phyloP scores from a whole-genome alignment of 2,113 vertebrate species.

The Aviceda subcristata region DNA sequence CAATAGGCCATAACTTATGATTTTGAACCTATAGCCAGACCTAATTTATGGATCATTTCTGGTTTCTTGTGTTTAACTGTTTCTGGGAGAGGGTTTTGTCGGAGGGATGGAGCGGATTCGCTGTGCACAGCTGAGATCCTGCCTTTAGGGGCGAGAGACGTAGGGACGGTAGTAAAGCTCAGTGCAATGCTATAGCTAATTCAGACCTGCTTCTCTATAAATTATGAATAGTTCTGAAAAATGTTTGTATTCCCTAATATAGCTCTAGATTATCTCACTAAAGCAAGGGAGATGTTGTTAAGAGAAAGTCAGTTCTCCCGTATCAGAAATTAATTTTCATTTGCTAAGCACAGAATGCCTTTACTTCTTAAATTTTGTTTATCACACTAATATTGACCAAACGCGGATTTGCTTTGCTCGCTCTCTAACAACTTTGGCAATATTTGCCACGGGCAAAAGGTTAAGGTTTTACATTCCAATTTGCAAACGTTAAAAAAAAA shows the following conservation, averaged over 20 bases:
- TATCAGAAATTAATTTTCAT: not conserved
- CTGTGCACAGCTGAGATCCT: not conserved
- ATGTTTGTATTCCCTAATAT: not conserved
- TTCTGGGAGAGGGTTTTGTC: not conserved
- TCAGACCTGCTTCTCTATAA: not conserved
- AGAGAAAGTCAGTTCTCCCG: not conserved
- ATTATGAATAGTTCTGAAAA: not conserved
- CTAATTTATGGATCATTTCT: conserved; percentile 55
- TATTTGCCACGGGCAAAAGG: not conserved
- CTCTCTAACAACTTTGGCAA: not conserved
- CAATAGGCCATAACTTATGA: conserved; percentile 49
- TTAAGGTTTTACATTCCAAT: not conserved
- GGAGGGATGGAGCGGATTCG: not conserved
- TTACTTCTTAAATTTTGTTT: not conserved
- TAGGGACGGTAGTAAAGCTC: not conserved
- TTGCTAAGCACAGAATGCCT: not conserved
- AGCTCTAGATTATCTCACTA: not conserved
- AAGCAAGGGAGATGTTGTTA: not conserved
- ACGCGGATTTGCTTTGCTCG: not conserved
- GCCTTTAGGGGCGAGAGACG: not conserved
- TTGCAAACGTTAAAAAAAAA: not conserved
- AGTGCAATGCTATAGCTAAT: not conserved
- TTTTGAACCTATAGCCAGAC: conserved; percentile 46
- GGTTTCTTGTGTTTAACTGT: conserved; percentile 9
- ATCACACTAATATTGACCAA: not conserved